Conservation (phyloP, 2,888 invertebrate species). For the Selenia dentaria region DNA sequence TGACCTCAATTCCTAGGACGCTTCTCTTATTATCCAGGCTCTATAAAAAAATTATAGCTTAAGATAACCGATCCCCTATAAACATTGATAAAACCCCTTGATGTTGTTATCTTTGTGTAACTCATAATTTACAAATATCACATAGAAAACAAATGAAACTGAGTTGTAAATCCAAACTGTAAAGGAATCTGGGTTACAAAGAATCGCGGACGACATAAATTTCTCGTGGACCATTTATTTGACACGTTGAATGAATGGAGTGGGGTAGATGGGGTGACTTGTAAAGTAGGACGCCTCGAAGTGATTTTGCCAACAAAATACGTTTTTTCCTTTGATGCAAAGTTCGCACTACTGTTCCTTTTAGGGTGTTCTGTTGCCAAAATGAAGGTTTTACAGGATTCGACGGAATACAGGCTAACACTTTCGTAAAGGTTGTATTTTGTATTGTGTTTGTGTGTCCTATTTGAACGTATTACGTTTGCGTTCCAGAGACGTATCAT, state of each 20-base stretch:
- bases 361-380: background rate
- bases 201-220: constrained; percentile 67
- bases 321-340: constrained; percentile 24
- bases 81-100: too few species aligned
- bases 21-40: too few species aligned
- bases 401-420: background rate
- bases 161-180: constrained; percentile 17
- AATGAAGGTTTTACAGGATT: background rate
- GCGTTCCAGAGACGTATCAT: too few species aligned
- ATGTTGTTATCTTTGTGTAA: too few species aligned
- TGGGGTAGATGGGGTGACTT: constrained; percentile 33
- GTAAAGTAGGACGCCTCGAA: constrained; percentile 35
- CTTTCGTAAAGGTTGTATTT: background rate
- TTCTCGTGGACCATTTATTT: constrained; percentile 76
- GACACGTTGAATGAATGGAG: constrained; percentile 54
- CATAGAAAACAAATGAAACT: constrained; percentile 13
- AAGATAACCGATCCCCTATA: too few species aligned
- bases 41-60: too few species aligned
- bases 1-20: too few species aligned
- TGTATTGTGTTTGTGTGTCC: too few species aligned
- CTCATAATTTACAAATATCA: too few species aligned
- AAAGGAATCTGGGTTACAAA: constrained; percentile 50
- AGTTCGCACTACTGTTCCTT: constrained; percentile 7
- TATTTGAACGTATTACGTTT: too few species aligned
- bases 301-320: constrained; percentile 24